A percentile compares a stretch with the other conserved stretches of the same genome.
phyloP scores from a whole-genome alignment of 2,797 vertebrate genomes.

The Neopelma chrysocephalum region DNA sequence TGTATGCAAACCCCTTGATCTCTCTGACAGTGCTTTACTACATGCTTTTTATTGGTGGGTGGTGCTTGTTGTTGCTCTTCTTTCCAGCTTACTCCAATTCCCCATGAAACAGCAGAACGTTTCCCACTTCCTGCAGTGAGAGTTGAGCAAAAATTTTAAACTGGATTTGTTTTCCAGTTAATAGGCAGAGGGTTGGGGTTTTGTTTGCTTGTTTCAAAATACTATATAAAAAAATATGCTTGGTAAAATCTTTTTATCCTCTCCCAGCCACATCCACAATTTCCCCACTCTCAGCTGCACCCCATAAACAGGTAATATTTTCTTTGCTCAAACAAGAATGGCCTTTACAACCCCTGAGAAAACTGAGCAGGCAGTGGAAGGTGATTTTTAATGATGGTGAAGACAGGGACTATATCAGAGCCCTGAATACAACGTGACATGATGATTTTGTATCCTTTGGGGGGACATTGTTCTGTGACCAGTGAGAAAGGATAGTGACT shows the following conservation, averaged over 20 bases:
- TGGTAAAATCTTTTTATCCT: background rate
- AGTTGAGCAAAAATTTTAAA: background rate
- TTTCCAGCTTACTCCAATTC: conserved; percentile 2
- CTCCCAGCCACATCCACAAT: background rate
- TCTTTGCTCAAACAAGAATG: background rate
- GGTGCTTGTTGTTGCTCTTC: conserved; percentile 31
- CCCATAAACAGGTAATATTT: background rate
- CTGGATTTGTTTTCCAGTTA: background rate
- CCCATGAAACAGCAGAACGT: background rate
- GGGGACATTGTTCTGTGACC: background rate
- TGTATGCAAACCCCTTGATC: conserved; percentile 26
- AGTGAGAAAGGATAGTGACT: background rate
- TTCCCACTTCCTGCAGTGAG: background rate
- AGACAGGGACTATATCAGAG: background rate
- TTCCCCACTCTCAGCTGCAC: background rate
- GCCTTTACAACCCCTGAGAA: background rate
- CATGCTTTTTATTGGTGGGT: conserved; percentile 3
- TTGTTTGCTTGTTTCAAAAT: background rate
- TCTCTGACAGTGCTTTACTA: conserved; percentile 1
- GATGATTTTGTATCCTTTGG: background rate
- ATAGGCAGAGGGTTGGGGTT: background rate
- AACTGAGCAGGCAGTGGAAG: background rate
- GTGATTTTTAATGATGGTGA: background rate
- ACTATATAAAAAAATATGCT: background rate
- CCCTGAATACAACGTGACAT: background rate